Evolutionary conservation across 2,797 vertebrate genomes (phyloP).

Genomic region (Prunella strophiata): DNA sequence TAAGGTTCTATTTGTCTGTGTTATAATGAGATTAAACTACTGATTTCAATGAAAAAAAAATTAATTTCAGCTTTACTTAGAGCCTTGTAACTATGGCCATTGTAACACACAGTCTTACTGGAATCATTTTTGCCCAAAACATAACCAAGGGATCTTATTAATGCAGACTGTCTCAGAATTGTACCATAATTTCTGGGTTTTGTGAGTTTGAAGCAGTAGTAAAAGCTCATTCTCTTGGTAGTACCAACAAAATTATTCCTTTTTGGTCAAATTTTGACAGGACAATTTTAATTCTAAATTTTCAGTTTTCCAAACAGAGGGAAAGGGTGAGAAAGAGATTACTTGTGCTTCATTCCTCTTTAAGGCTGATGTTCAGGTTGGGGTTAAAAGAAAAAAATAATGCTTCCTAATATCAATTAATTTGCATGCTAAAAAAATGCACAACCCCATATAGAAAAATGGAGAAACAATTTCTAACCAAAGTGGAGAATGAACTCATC

Average conservation of each 20-base stretch:
- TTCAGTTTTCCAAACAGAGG: background rate
- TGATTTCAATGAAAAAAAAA: background rate
- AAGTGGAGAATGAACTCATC: conserved; percentile 14
- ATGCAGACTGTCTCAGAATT: background rate
- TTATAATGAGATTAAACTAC: background rate
- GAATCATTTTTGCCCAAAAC: background rate
- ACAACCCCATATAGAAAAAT: background rate
- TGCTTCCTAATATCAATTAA: background rate
- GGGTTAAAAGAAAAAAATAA: background rate
- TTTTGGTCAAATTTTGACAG: background rate
- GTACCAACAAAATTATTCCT: background rate
- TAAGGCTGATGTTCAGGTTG: background rate
- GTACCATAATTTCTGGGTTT: background rate
- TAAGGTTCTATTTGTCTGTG: background rate
- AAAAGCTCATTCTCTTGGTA: background rate
- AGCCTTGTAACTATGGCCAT: fast-evolving
- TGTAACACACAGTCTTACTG: background rate
- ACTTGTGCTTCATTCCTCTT: background rate
- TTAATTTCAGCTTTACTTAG: background rate
- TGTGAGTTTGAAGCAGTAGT: background rate
- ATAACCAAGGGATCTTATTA: background rate
- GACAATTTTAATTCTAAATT: background rate
- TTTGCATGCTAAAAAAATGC: background rate
- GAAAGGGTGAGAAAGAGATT: background rate
- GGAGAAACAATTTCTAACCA: conserved; percentile 41